These are phyloP conservation scores for Parauchenoglanis punctatus DNA, from an alignment of 2,797 vertebrate genomes.

Conservation along the genomic window DNA sequence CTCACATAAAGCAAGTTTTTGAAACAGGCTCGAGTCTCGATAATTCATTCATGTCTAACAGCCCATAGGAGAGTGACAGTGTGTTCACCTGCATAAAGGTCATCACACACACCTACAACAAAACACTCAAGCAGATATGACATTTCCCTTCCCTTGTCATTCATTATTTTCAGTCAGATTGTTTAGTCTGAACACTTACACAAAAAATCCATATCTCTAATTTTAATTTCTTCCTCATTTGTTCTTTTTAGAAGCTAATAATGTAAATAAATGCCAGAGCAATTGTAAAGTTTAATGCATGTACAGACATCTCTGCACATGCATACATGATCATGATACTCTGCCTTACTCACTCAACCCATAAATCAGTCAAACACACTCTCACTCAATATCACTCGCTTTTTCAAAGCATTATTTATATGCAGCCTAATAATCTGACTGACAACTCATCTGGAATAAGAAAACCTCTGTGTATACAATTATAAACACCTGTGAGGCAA, in stretches of 20 bases:
- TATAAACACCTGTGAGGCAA: background rate
- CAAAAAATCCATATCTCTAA: background rate
- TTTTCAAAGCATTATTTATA: background rate
- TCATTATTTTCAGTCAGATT: background rate
- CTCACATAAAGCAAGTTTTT: constrained; percentile 15
- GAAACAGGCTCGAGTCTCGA: constrained; percentile 23
- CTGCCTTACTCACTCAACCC: background rate
- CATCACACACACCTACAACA: background rate
- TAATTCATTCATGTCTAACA: background rate
- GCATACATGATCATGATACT: background rate
- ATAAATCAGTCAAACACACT: background rate
- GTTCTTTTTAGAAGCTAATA: background rate
- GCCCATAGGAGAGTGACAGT: background rate
- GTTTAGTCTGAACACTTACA: background rate
- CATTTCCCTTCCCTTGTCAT: background rate
- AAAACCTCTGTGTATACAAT: too few species aligned
- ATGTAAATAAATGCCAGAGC: background rate
- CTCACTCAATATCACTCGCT: background rate
- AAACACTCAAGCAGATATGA: background rate
- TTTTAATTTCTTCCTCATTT: background rate
- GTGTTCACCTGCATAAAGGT: background rate
- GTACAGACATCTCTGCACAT: background rate
- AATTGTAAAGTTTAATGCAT: background rate
- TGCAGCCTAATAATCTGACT: background rate
- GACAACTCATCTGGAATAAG: background rate